These are phyloP conservation scores for Lordiphosa collinella DNA, from an alignment of 1,140 invertebrate genomes.

Conservation along the genomic window DNA sequence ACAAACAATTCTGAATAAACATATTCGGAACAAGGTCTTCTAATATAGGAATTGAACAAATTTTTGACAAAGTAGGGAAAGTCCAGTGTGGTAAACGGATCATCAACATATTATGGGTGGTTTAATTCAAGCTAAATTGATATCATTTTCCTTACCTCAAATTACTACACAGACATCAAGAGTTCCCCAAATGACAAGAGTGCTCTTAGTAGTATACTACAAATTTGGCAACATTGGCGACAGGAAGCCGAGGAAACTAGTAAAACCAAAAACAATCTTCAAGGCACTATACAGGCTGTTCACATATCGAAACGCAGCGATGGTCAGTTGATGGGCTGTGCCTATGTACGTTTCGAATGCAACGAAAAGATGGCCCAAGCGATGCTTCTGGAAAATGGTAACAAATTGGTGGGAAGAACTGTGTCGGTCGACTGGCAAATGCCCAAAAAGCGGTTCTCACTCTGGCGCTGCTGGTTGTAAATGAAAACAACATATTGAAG, in stretches of 20 bases:
- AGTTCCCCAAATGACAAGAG: too few relatives aligned
- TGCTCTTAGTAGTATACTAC: too few relatives aligned
- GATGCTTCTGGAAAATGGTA: conserved; percentile 14
- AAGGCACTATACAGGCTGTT: conserved; percentile 32
- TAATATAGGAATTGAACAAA: too few relatives aligned
- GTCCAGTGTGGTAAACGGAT: too few relatives aligned
- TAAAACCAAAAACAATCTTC: conserved; percentile 3
- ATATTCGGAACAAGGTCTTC: too few relatives aligned
- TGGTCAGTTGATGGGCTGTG: conserved; percentile 37
- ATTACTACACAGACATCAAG: too few relatives aligned
- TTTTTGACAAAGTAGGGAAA: too few relatives aligned
- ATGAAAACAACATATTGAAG: background rate
- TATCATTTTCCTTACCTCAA: too few relatives aligned
- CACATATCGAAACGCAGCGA: conserved; percentile 28
- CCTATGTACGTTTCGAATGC: conserved; percentile 39
- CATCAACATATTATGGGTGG: too few relatives aligned
- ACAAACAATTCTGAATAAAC: too few relatives aligned
- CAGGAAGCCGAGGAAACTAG: background rate
- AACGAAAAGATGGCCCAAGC: conserved; percentile 12
- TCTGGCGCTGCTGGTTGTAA: conserved; percentile 40
- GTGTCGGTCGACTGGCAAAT: conserved; percentile 33
- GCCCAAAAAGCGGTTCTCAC: conserved; percentile 6
- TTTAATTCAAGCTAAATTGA: too few relatives aligned
- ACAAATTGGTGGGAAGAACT: conserved; percentile 21
- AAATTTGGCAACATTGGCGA: conserved; percentile 27